Percentiles rank a stretch among this genome's conserved stretches.
These are phyloP conservation scores for Yponomeuta cagnagella DNA, from an alignment of 2,888 invertebrate species.

Conservation along the genomic window DNA sequence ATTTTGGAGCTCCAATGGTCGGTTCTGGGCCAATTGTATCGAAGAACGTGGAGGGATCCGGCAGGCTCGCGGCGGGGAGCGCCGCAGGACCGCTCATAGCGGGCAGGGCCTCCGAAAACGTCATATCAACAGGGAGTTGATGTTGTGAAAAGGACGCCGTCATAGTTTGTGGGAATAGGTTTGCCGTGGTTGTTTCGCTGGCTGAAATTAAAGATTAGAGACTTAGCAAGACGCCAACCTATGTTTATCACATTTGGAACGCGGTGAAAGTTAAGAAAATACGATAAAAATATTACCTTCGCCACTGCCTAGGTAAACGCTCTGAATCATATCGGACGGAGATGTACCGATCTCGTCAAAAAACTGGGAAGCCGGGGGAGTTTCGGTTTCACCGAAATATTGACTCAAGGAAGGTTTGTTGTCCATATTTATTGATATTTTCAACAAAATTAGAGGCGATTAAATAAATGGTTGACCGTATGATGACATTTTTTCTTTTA, in stretches of 20 bases:
- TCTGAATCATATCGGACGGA: conserved; percentile 67
- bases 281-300: conserved; percentile 36
- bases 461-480: background rate
- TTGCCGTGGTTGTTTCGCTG: conserved; percentile 35
- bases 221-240: background rate
- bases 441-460: conserved; percentile 9
- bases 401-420: conserved; percentile 73
- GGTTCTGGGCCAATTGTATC: conserved; percentile 66
- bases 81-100: conserved; percentile 53
- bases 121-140: conserved; percentile 43
- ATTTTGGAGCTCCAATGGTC: conserved; percentile 42
- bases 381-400: conserved; percentile 69
- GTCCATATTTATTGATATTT: conserved; percentile 46
- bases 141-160: conserved; percentile 46
- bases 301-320: conserved; percentile 60
- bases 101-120: conserved; percentile 49
- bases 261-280: background rate
- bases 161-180: conserved; percentile 44
- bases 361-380: conserved; percentile 64
- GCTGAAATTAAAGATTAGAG: conserved; percentile 26
- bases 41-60: conserved; percentile 70
- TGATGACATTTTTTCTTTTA: conserved; percentile 18
- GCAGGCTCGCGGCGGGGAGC: conserved; percentile 55
- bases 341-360: conserved; percentile 69
- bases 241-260: background rate